phyloP scores from a whole-genome alignment of 2,797 vertebrate genomes.

The Erethizon dorsatum region DNA sequence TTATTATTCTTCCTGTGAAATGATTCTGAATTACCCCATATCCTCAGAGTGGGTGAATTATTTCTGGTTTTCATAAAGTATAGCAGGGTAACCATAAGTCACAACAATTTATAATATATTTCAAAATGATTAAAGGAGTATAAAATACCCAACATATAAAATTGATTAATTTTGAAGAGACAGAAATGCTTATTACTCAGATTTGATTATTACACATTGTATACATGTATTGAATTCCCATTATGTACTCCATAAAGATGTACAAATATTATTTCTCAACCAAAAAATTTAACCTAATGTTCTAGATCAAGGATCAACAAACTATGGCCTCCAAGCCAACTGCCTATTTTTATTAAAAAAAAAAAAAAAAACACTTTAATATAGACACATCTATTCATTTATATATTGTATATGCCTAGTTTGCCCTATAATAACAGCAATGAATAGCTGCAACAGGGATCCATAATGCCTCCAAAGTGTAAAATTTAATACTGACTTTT shows the following conservation, averaged over 20 bases:
- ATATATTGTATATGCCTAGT: neutral
- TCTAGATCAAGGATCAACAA: neutral
- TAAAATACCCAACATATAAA: neutral
- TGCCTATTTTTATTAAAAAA: neutral
- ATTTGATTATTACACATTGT: neutral
- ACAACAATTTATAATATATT: neutral
- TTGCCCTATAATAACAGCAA: neutral
- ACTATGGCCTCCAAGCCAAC: neutral
- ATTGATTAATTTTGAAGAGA: neutral
- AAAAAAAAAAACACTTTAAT: neutral
- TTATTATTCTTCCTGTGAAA: conserved; percentile 41
- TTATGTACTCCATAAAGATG: neutral
- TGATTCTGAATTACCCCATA: conserved; percentile 40
- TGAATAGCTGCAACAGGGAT: neutral
- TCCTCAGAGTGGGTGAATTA: neutral
- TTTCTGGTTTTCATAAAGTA: neutral
- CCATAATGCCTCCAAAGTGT: neutral
- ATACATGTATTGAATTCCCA: neutral
- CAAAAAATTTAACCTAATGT: neutral
- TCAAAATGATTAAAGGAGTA: neutral
- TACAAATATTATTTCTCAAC: neutral
- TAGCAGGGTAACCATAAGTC: neutral
- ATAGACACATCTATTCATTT: neutral
- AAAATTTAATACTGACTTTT: neutral
- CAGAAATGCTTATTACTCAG: neutral